Conservation (phyloP, 2,113 vertebrate genomes). For the Trematomus loennbergii region DNA sequence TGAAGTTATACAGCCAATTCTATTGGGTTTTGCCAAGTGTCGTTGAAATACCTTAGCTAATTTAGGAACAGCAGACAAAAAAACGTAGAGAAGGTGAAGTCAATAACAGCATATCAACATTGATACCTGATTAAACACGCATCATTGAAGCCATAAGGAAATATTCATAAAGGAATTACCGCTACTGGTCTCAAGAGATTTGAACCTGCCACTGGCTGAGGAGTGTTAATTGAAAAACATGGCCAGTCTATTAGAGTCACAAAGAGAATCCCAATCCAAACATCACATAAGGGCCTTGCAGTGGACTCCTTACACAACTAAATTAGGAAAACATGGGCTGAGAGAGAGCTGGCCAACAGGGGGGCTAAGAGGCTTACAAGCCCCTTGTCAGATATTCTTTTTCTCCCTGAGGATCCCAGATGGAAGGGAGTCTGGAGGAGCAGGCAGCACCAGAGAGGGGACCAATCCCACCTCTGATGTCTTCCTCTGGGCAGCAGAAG, state of each 20-base stretch:
- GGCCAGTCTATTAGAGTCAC: slow-evolving; percentile 95
- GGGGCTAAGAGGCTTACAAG: slow-evolving; percentile 98
- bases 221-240: slow-evolving; percentile 96
- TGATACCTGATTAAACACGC: slow-evolving; percentile 48
- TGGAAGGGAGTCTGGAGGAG: slow-evolving; percentile 94
- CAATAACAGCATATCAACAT: slow-evolving; percentile 2
- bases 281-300: slow-evolving; percentile 91
- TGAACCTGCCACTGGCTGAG: slow-evolving; percentile 86
- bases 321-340: slow-evolving; percentile 98
- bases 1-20: not conserved
- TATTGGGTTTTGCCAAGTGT: not conserved
- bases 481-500: slow-evolving; percentile 95
- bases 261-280: slow-evolving; percentile 94
- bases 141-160: slow-evolving; percentile 61
- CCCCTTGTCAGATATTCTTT: slow-evolving; percentile 97
- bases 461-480: slow-evolving; percentile 93
- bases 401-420: slow-evolving; percentile 94
- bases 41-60: not conserved
- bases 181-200: slow-evolving; percentile 68
- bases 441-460: slow-evolving; percentile 84
- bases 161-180: slow-evolving; percentile 66
- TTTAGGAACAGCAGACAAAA: slow-evolving; percentile 2
- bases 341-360: slow-evolving; percentile 92
- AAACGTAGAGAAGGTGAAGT: not conserved
- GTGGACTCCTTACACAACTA: slow-evolving; percentile 94